Evolutionary conservation across 2,797 vertebrate species (phyloP).

Genomic region (Falco columbarius): DNA sequence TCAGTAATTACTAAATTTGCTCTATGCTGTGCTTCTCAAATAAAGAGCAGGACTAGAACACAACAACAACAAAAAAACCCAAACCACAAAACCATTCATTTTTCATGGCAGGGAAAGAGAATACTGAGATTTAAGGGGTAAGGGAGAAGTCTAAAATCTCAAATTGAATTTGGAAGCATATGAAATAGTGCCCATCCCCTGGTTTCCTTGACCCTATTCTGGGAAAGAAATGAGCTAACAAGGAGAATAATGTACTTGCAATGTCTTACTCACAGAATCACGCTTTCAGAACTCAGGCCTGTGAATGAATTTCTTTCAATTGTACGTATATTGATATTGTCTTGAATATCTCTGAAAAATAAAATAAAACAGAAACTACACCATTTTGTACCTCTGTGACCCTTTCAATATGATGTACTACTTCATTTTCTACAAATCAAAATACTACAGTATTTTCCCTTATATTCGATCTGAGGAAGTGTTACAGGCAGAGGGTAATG

Average conservation of each 20-base stretch:
- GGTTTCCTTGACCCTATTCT: background rate
- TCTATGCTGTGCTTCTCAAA: constrained; percentile 58
- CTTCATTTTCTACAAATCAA: background rate
- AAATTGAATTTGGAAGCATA: background rate
- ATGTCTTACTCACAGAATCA: constrained; percentile 80
- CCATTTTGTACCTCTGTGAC: background rate
- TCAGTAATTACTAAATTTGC: constrained; percentile 67
- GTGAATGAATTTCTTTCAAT: constrained; percentile 80
- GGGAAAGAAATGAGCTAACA: background rate
- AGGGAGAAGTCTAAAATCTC: background rate
- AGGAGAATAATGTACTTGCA: background rate
- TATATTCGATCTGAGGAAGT: background rate
- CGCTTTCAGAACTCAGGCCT: constrained; percentile 79
- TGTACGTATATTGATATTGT: constrained; percentile 80
- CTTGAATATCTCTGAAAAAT: constrained; percentile 82
- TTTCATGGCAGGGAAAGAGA: background rate
- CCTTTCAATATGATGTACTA: background rate
- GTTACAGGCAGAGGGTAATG: background rate
- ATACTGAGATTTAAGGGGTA: background rate
- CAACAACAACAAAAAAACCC: background rate
- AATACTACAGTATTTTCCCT: background rate
- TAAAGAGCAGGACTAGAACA: constrained; percentile 15
- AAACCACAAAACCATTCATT: background rate
- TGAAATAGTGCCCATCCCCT: background rate
- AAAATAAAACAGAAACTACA: background rate